Conservation (phyloP, 2,797 vertebrate species). For the Glyptemys insculpta region DNA sequence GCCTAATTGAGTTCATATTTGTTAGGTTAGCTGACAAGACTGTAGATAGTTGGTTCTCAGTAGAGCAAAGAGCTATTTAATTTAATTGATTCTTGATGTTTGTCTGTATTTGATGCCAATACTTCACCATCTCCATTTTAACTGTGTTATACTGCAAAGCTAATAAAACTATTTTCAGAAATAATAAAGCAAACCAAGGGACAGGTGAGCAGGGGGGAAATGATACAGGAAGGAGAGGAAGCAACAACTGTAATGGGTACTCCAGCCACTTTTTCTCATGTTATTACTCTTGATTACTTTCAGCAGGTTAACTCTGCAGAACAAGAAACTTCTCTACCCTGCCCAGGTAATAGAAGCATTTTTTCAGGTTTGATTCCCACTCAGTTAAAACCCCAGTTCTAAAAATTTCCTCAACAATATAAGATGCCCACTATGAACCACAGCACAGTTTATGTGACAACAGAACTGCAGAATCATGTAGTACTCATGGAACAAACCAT, state of each 20-base stretch:
- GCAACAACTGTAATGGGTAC: background rate
- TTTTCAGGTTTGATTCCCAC: background rate
- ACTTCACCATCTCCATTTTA: background rate
- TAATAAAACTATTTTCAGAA: background rate
- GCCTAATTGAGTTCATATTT: background rate
- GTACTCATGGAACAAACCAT: background rate
- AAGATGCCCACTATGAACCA: background rate
- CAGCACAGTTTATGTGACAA: background rate
- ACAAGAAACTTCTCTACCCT: background rate
- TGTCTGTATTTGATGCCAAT: background rate
- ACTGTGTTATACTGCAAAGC: background rate
- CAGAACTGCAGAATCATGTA: background rate
- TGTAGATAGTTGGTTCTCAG: background rate
- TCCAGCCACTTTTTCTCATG: background rate
- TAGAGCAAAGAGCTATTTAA: background rate
- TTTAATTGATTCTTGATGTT: background rate
- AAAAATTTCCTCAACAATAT: background rate
- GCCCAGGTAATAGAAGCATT: background rate
- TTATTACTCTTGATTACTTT: background rate
- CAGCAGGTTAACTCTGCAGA: background rate
- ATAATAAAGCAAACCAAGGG: background rate
- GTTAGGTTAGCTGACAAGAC: background rate
- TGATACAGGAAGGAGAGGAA: background rate
- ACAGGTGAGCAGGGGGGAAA: background rate
- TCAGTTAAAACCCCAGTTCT: background rate